These are phyloP conservation scores for Muscicapa adusta DNA, from an alignment of 2,113 vertebrate genomes.

Conservation along the genomic window DNA sequence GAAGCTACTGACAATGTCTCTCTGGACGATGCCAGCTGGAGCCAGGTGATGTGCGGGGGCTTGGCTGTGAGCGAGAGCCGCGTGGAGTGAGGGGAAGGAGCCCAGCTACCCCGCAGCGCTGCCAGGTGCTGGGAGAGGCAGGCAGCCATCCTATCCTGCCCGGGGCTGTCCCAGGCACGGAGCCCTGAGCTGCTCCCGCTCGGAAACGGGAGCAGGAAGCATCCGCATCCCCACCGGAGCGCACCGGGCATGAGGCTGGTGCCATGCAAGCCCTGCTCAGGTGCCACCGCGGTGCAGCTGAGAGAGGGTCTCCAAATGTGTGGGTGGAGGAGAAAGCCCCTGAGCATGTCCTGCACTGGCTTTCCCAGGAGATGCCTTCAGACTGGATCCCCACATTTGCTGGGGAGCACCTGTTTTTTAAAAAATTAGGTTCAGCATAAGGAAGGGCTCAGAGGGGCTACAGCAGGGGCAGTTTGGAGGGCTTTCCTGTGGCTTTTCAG, in stretches of 20 bases:
- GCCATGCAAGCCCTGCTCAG: neutral
- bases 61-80: neutral
- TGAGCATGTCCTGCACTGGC: neutral
- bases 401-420: neutral
- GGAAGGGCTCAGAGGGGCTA: neutral
- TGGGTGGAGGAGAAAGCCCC: neutral
- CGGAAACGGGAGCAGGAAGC: accelerated
- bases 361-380: neutral
- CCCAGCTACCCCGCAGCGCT: accelerated
- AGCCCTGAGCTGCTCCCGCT: neutral
- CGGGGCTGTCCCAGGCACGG: accelerated
- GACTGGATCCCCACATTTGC: neutral
- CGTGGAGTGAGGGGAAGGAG: accelerated
- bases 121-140: neutral
- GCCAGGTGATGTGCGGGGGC: neutral
- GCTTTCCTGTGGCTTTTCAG: neutral
- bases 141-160: neutral
- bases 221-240: accelerated
- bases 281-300: too few relatives aligned
- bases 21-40: neutral
- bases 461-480: neutral
- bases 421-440: neutral
- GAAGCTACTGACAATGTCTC: neutral
- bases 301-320: neutral
- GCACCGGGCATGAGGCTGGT: accelerated